These are phyloP conservation scores for Falco cherrug DNA, from an alignment of 2,797 vertebrate species.

Conservation along the genomic window DNA sequence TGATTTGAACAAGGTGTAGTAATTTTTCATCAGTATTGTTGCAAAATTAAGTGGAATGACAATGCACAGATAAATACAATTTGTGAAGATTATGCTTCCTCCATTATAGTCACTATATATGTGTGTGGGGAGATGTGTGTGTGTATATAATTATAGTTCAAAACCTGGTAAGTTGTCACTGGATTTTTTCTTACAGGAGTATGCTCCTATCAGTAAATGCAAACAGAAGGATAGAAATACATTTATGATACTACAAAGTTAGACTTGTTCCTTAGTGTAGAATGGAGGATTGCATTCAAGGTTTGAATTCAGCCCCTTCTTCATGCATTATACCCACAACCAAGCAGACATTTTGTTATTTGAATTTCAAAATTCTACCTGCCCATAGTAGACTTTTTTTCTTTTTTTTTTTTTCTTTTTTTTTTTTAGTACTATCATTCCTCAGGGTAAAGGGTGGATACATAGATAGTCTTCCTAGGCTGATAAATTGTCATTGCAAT, in stretches of 20 bases:
- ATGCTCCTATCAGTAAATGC: neutral
- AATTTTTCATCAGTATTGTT: neutral
- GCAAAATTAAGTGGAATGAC: slow-evolving; percentile 26
- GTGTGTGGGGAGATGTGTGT: neutral
- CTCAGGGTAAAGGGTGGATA: slow-evolving; percentile 51
- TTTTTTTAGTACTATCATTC: neutral
- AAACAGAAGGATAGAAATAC: neutral
- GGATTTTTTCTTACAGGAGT: slow-evolving; percentile 24
- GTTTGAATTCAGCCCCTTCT: neutral
- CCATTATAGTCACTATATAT: slow-evolving; percentile 9
- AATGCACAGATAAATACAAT: slow-evolving; percentile 33
- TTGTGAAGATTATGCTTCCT: slow-evolving; percentile 51
- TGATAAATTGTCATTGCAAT: slow-evolving; percentile 33
- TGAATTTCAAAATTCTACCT: neutral
- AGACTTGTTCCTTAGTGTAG: neutral
- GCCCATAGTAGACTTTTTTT: neutral
- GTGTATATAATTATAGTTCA: neutral
- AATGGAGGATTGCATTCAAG: neutral
- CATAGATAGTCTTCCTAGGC: slow-evolving; percentile 54
- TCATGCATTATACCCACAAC: neutral
- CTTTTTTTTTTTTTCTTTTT: rapidly evolving
- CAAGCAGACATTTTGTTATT: neutral
- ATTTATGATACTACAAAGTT: neutral
- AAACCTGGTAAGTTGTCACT: slow-evolving; percentile 10
- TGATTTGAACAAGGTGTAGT: slow-evolving; percentile 46